Conservation (phyloP, 2,797 vertebrate species). For the Poeciliopsis paucimaculata region DNA sequence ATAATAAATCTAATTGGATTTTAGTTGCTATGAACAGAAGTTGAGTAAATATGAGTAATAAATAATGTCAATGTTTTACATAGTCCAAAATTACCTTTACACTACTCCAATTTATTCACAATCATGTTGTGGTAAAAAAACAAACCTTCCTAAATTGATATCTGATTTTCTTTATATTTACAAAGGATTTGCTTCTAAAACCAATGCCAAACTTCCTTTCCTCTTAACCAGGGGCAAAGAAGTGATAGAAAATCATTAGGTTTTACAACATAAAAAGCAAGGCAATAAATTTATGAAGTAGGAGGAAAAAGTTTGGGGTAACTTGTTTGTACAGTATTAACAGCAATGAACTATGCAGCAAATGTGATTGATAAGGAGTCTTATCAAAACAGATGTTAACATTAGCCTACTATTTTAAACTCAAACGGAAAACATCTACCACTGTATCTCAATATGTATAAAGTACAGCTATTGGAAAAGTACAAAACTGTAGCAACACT, state of each 20-base stretch:
- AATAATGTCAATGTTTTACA: neutral
- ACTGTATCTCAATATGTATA: neutral
- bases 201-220: neutral
- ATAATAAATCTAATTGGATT: neutral
- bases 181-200: neutral
- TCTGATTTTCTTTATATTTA: neutral
- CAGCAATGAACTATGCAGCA: neutral
- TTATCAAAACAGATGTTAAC: neutral
- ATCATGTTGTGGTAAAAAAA: neutral
- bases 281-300: neutral
- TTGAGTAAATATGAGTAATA: neutral
- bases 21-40: neutral
- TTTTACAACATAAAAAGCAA: neutral
- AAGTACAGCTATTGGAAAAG: neutral
- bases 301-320: neutral
- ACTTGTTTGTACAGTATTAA: neutral
- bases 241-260: neutral
- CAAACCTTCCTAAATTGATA: neutral
- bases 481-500: constrained; percentile 18
- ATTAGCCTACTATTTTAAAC: neutral
- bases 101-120: neutral
- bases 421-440: neutral
- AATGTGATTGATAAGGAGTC: neutral
- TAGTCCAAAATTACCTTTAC: neutral
- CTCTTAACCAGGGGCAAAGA: neutral